Evolutionary conservation across 2,113 vertebrate genomes (phyloP), one percentile per base, ranked within the genome.

Genomic region (Bubalus kerabau): DNA sequence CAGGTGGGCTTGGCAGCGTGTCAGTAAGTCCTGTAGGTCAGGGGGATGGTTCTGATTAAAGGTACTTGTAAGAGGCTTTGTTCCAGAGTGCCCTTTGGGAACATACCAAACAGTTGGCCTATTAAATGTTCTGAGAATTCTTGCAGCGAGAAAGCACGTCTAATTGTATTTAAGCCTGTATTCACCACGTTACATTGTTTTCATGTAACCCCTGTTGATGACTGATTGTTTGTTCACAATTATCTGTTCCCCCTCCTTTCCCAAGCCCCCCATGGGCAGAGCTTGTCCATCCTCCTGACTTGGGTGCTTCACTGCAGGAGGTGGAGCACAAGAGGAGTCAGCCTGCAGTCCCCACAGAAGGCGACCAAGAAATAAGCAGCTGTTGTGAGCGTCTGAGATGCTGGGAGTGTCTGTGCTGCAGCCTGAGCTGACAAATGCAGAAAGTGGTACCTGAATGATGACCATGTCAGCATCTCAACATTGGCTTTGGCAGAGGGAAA

Each of bases 101-200:
- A 30, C 5, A 7, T 21, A 36, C 28, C n/a, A 5, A 3, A 10
- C 15, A 52, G 0, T n/a, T 13, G 4, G 36, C 24, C 43, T 24
- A 7, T 14, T 12, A 11, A 74, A 83, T 21, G n/a, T 46, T 46
- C 16, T 30, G 59, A 76, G 83, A 88, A 64, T 76, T 11, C 60
- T 17, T 21, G 6, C 10, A 50, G 5, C 1, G 30, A 62, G 30
- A 24, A 36, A 16, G 11, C 24, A 23, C 0, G 0, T 9, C n/a
- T 57, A 15, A 2, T 5, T 15, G 7, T 23, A 2, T 74, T 11
- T 57, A 3, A 26, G 62, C 52, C 24, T 24, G 12, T 12, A 2
- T 46, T 30, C 26, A 3, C 7, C 28, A 0, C 1, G 62, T 60
- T 2, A 6, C n/a, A 1, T 0, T 0, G 28, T 11, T 28, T 23